These are phyloP conservation scores for Drosophila pectinifera DNA, from an alignment of 1,140 invertebrate genomes.

Conservation along the genomic window DNA sequence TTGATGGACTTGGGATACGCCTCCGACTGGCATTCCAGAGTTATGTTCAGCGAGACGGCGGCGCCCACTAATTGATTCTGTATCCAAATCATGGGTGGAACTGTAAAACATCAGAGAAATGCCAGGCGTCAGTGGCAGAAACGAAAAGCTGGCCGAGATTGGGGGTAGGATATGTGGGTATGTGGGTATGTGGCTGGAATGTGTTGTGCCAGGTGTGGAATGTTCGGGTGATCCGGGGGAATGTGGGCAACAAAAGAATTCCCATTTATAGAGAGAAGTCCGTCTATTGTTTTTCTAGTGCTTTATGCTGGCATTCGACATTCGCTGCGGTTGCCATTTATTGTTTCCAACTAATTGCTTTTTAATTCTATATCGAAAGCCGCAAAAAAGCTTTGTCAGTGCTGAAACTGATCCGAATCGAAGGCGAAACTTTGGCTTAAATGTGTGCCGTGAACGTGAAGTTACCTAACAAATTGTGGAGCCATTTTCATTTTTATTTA, in stretches of 20 bases:
- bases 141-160: background rate
- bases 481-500: slow-evolving; percentile 80
- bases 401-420: slow-evolving; percentile 4
- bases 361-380: slow-evolving; percentile 73
- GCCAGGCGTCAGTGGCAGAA: background rate
- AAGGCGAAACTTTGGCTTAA: slow-evolving; percentile 19
- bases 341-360: slow-evolving; percentile 76
- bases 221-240: slow-evolving; percentile 52
- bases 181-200: slow-evolving; percentile 37
- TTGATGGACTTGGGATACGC: slow-evolving; percentile 95
- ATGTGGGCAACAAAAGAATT: slow-evolving; percentile 40
- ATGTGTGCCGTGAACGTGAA: slow-evolving; percentile 58
- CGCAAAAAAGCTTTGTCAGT: slow-evolving; percentile 31
- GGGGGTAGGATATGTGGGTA: slow-evolving; percentile 12
- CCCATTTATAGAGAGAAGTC: slow-evolving; percentile 62
- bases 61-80: slow-evolving; percentile 93
- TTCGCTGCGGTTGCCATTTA: slow-evolving; percentile 63
- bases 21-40: slow-evolving; percentile 93
- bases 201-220: slow-evolving; percentile 57
- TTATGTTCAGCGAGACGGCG: slow-evolving; percentile 89
- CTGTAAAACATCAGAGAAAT: slow-evolving; percentile 85
- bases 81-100: slow-evolving; percentile 94
- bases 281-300: slow-evolving; percentile 46
- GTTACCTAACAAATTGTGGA: slow-evolving; percentile 63
- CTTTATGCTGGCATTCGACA: slow-evolving; percentile 49